Evolutionary conservation across 2,113 vertebrate species (phyloP).

Genomic region (Scytalopus superciliaris): DNA sequence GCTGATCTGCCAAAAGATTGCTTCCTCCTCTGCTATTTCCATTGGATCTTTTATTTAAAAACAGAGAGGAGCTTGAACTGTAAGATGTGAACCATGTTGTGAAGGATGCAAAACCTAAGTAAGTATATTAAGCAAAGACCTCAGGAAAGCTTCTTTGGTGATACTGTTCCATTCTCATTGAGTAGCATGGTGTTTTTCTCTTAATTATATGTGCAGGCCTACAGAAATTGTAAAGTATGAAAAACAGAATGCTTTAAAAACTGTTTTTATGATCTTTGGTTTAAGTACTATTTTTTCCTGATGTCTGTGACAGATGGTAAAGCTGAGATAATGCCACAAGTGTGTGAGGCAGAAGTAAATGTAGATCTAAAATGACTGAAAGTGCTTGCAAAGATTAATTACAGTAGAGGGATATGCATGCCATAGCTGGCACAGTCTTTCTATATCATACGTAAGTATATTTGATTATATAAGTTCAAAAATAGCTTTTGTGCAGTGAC

Average conservation of each 20-base stretch:
- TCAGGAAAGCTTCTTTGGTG: background rate
- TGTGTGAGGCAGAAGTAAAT: constrained; percentile 48
- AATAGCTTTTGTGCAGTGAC: constrained; percentile 63
- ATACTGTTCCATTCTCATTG: background rate
- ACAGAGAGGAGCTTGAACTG: background rate
- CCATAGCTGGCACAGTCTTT: constrained; percentile 41
- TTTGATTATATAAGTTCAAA: constrained; percentile 63
- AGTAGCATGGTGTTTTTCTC: background rate
- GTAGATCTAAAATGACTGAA: constrained; percentile 49
- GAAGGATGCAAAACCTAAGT: background rate
- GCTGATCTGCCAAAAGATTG: constrained; percentile 2
- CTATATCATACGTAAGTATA: constrained; percentile 39
- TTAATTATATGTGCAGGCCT: background rate
- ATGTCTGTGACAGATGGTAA: constrained; percentile 55
- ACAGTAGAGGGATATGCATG: constrained; percentile 20
- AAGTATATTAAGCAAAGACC: background rate
- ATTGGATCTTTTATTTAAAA: background rate
- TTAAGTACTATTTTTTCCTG: constrained; percentile 15
- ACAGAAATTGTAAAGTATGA: background rate
- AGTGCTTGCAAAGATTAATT: constrained; percentile 54
- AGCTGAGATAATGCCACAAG: constrained; percentile 38
- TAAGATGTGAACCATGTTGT: background rate
- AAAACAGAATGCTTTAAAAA: background rate
- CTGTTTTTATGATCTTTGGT: background rate
- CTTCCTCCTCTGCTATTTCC: background rate